Evolutionary conservation across 2,797 vertebrate species (phyloP).

Genomic region (Cetoscarus ocellatus): DNA sequence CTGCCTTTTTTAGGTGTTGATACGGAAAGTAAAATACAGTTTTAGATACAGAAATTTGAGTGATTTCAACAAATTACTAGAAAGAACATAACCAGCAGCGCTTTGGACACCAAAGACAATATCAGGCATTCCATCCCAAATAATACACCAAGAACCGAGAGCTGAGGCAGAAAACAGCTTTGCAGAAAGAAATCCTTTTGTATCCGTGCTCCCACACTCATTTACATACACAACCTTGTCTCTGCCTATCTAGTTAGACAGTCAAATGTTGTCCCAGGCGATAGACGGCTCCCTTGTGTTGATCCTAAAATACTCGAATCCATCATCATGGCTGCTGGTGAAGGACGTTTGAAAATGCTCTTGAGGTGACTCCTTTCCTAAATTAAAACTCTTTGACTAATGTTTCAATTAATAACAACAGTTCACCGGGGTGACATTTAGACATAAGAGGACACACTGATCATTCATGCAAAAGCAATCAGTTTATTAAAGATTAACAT

Average conservation of each 20-base stretch:
- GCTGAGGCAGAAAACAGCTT: constrained; percentile 44
- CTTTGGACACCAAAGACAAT: constrained; percentile 41
- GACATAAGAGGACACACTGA: constrained; percentile 54
- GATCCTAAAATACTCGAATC: constrained; percentile 62
- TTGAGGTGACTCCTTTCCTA: constrained; percentile 66
- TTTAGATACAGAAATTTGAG: constrained; percentile 3
- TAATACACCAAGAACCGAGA: constrained; percentile 36
- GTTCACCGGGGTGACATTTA: constrained; percentile 69
- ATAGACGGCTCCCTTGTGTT: constrained; percentile 57
- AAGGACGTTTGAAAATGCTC: constrained; percentile 68
- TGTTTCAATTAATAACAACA: constrained; percentile 75
- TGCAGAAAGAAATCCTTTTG: constrained; percentile 37
- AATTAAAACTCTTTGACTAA: constrained; percentile 73
- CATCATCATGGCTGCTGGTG: constrained; percentile 58
- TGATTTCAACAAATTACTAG: constrained; percentile 31
- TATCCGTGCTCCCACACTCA: constrained; percentile 22
- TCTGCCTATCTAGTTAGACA: constrained; percentile 53
- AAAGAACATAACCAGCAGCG: constrained; percentile 27
- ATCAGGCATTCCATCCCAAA: constrained; percentile 30
- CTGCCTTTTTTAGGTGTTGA: no score
- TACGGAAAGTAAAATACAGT: no score
- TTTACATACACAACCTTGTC: constrained; percentile 59
- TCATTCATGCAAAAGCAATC: constrained; percentile 55
- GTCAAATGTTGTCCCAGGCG: constrained; percentile 63
- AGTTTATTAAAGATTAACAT: constrained; percentile 70